Evolutionary conservation across 2,113 vertebrate genomes (phyloP), one percentile per base, ranked within the genome.

Genomic region (Penelope pileata): DNA sequence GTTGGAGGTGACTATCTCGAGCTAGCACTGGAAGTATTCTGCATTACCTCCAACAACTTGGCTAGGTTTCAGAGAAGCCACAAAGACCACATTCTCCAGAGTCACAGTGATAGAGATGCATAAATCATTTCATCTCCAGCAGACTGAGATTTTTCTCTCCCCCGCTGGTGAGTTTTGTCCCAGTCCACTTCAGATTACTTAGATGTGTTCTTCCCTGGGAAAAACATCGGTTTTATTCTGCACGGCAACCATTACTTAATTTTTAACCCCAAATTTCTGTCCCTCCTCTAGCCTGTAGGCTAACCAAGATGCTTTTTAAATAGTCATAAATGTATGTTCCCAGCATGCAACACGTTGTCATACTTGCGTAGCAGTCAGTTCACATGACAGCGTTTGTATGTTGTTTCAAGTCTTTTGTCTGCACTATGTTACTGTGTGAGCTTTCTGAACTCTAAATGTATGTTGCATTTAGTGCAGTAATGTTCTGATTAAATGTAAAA

Each of bases 381-480:
- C 45, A 69, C 54, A 10, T 89, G 68, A 62, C 50, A 67, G 40
- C 0, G 0, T 94, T 80, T 77, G 87, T 92, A 83, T 81, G 51
- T 77, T 77, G 93, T 91, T 94, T 93, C 82, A 89, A 1, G 40
- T 92, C 56, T 86, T 85, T 27, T 87, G 93, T 96, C 91, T 94
- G 81, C 66, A 91, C 32, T 63, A 48, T 0, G 5, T 89, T 87
- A 62, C 3, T 0, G 4, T 90, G 78, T 92, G 72, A 94, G 58
- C 78, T 42, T 94, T 90, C 78, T 88, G 59, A 83, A 48, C 34
- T 94, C 32, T 75, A 12, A 75, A 10, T 86, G 30, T 83, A 11
- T 82, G 45, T 73, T 85, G 42, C 15, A 38, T 79, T 63, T 82
- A 83, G 36, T 16, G 59, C 42, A 88, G 32, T 77, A 82, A 62